These are phyloP conservation scores for Pterois miles DNA, from an alignment of 2,797 vertebrate species.

Conservation along the genomic window DNA sequence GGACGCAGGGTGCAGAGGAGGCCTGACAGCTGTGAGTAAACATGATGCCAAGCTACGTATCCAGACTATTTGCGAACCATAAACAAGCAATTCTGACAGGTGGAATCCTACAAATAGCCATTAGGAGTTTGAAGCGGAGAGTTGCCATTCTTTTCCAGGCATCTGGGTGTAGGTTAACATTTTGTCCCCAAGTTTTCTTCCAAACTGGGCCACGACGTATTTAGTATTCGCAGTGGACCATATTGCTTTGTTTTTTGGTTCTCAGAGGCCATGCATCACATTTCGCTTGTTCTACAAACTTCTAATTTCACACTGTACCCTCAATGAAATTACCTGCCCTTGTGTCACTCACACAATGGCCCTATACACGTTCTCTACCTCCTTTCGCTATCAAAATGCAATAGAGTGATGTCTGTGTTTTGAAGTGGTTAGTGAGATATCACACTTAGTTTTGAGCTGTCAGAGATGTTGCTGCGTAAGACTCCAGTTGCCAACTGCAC, in stretches of 20 bases:
- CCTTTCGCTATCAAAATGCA: constrained; percentile 13
- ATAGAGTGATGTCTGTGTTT: constrained; percentile 15
- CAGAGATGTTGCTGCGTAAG: constrained; percentile 33
- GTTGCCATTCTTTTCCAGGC: constrained; percentile 24
- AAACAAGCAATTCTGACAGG: constrained; percentile 14
- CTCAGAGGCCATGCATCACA: constrained; percentile 27
- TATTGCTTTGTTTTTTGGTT: constrained; percentile 26
- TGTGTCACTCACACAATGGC: neutral
- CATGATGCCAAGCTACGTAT: constrained; percentile 1
- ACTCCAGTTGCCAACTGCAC: constrained; percentile 41
- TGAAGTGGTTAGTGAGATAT: constrained; percentile 47
- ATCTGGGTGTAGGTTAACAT: constrained; percentile 25
- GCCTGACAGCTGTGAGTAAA: constrained; percentile 38
- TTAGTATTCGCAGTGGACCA: constrained; percentile 51
- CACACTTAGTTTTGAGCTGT: constrained; percentile 43
- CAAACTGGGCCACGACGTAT: constrained; percentile 37
- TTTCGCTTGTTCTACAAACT: constrained; percentile 29
- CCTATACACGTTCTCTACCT: neutral
- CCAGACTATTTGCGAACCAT: constrained; percentile 6
- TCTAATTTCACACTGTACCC: constrained; percentile 17
- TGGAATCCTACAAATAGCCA: constrained; percentile 23
- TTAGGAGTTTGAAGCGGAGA: neutral
- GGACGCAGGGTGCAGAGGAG: constrained; percentile 41
- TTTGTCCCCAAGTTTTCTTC: constrained; percentile 29
- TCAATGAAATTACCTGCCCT: neutral